Evolutionary conservation across 2,888 invertebrate genomes (phyloP).

Genomic region (Melipona bicolor): DNA sequence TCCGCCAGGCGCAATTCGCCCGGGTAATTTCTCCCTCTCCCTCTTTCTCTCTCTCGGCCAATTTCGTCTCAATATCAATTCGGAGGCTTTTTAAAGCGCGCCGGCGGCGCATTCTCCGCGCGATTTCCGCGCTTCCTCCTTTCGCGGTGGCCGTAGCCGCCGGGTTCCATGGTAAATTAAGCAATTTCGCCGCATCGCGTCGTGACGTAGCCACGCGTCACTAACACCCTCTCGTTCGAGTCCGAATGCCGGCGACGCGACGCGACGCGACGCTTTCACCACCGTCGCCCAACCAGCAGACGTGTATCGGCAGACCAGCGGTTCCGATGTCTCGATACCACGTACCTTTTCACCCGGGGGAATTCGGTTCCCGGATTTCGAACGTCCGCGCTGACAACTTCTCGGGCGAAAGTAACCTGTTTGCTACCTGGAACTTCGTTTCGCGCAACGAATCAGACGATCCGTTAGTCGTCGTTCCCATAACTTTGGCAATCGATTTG

Average conservation of each 20-base stretch:
- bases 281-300: neutral
- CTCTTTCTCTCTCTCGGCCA: conserved; percentile 4
- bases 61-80: conserved; percentile 45
- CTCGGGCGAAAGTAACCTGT: neutral
- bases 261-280: conserved; percentile 31
- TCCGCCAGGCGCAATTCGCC: conserved; percentile 2
- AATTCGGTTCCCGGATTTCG: conserved; percentile 21
- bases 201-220: conserved; percentile 73
- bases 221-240: conserved; percentile 72
- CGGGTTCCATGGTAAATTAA: conserved; percentile 75
- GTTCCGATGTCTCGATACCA: conserved; percentile 68
- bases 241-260: conserved; percentile 55
- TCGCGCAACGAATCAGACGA: neutral
- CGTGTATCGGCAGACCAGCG: conserved; percentile 63
- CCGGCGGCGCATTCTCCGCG: conserved; percentile 24
- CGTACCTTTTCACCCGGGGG: conserved; percentile 42
- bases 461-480: too few species aligned
- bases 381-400: neutral
- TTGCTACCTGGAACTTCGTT: neutral
- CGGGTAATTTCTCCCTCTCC: neutral
- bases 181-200: conserved; percentile 70
- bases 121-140: conserved; percentile 30
- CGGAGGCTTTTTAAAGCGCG: conserved; percentile 37
- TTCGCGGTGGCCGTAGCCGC: conserved; percentile 30
- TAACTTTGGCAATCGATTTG: too few species aligned